Conservation (phyloP, 2,113 vertebrate species). For the rabbit (Oryctolagus cuniculus) region mOryCun1.1 NC_091435.1:161386501-161387000, state of each 20-base stretch:
- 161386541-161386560: not conserved
- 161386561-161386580: not conserved
- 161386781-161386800: not conserved
- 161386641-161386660: not conserved
- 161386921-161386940: not conserved
- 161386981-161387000: not conserved
- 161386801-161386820: not conserved
- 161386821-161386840: not conserved
- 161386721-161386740: not conserved
- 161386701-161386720: not conserved
- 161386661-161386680: not conserved
- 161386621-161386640: not conserved
- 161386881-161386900: not conserved
- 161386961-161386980: not conserved
- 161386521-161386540: not conserved
- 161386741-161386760: rapidly evolving
- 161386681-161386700: not conserved
- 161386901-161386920: not conserved
- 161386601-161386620: not conserved
- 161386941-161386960: not conserved
- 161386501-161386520: not conserved
- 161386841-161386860: not conserved
- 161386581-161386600: not conserved
- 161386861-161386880: not conserved
- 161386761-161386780: rapidly evolving